These are phyloP conservation scores for Lithobates pipiens DNA, from an alignment of 2,797 vertebrate genomes.

Conservation along the genomic window DNA sequence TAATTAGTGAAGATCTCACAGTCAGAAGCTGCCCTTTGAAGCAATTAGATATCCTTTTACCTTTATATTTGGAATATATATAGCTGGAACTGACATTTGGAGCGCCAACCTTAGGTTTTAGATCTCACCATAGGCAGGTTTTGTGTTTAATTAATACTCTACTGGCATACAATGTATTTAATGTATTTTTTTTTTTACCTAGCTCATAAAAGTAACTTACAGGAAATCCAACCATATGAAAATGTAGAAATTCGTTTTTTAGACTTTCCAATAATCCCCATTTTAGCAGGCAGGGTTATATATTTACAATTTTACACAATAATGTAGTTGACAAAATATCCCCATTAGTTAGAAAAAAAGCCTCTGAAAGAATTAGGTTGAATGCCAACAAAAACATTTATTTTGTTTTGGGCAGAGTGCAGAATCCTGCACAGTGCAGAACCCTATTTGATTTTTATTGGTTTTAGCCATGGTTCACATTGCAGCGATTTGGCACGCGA, in stretches of 20 bases:
- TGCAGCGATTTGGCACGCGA: too few species aligned
- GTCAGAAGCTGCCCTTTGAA: slow-evolving; percentile 45
- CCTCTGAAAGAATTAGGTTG: background rate
- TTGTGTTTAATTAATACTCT: slow-evolving; percentile 28
- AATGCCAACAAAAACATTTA: background rate
- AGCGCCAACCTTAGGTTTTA: slow-evolving; percentile 1
- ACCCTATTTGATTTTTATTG: too few species aligned
- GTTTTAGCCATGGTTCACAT: too few species aligned
- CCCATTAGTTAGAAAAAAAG: background rate
- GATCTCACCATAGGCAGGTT: slow-evolving; percentile 24
- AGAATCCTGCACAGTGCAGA: too few species aligned
- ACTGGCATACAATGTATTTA: slow-evolving; percentile 4
- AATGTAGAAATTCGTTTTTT: background rate
- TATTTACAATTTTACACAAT: background rate
- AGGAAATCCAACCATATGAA: background rate
- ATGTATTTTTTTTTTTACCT: background rate
- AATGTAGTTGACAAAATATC: background rate
- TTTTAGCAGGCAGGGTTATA: background rate
- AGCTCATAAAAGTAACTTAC: background rate
- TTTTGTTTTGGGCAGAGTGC: too few species aligned
- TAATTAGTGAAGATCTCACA: slow-evolving; percentile 44
- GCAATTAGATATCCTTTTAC: slow-evolving; percentile 43
- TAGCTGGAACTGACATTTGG: slow-evolving; percentile 32
- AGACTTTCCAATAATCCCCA: too few species aligned
- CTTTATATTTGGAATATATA: slow-evolving; percentile 28